Evolutionary conservation across 2,888 invertebrate species (phyloP), one percentile per base, ranked within the genome.

Genomic region (Archips xylosteana): DNA sequence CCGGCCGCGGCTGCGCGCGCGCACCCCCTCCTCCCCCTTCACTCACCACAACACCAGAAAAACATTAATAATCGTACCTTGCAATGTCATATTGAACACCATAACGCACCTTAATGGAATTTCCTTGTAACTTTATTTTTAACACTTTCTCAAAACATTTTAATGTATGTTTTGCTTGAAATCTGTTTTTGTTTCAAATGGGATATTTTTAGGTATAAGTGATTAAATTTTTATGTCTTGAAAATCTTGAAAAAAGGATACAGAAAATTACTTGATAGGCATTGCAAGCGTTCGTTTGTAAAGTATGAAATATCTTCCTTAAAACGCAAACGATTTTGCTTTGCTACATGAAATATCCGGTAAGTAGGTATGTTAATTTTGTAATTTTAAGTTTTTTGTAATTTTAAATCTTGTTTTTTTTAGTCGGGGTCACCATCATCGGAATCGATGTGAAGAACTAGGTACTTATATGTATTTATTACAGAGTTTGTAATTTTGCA

Each of bases 41-140:
- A 49, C 49, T 49, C 49, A 54, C 23, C 78, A 78, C 80, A 76
- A 78, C 74, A 78, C 80, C 82, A 80, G 83, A 84, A 82, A 85
- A 85, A 85, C 82, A 84, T 80, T 81, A 80, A 85, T 81, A 77
- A 77, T 80, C 81, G 73, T 59, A 80, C 78, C 81, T 77, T 81
- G 77, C 77, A 78, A 79, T 80, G 78, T 79, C 80, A 78, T 78
- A 80, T 79, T 78, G 77, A 78, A 76, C 76, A 76, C 75, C 78
- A 79, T 80, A 80, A 79, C 80, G 81, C 84, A 83, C 83, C 79
- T 83, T 92, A 91, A 92, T 92, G 92, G 88, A 84, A 82, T 88
- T 91, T 88, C 85, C 88, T 82, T 92, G 92, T 92, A 86, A 77
- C 76, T 81, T 80, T 78, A 81, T 70, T 83, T 84, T 84, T 82